A percentile compares a stretch with the other conserved stretches of the same genome.
phyloP scores from a whole-genome alignment of 2,113 vertebrate species.

The Archilochus colubris region DNA sequence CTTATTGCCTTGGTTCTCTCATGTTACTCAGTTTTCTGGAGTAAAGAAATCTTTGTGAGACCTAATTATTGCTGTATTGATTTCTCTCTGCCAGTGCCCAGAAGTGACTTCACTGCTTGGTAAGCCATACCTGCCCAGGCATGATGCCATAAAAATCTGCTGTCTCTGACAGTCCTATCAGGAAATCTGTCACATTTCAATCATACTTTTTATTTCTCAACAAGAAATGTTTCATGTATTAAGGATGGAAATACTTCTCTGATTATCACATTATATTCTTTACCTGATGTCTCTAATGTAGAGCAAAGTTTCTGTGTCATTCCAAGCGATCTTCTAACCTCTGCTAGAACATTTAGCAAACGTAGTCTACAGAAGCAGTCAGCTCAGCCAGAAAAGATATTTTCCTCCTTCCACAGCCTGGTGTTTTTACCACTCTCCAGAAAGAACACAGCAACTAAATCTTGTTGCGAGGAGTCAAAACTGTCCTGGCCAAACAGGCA shows the following conservation, averaged over 20 bases:
- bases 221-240: not conserved
- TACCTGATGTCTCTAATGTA: not conserved
- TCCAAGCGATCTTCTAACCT: not conserved
- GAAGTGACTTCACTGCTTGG: no score
- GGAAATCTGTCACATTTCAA: not conserved
- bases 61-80: not conserved
- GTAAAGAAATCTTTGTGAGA: not conserved
- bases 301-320: not conserved
- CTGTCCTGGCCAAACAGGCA: not conserved
- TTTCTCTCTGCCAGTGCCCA: not conserved
- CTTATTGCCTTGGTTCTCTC: not conserved
- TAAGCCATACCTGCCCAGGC: not conserved
- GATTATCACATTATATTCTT: not conserved
- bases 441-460: not conserved
- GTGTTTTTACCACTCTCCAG: not conserved
- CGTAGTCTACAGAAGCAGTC: not conserved
- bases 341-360: not conserved
- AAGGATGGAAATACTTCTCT: not conserved
- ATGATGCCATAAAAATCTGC: not conserved
- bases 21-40: not conserved
- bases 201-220: not conserved
- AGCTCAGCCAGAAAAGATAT: not conserved
- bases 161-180: not conserved
- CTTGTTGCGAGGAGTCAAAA: not conserved
- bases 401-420: not conserved